Evolutionary conservation across 2,113 vertebrate genomes (phyloP).

Genomic region (Albula goreensis): DNA sequence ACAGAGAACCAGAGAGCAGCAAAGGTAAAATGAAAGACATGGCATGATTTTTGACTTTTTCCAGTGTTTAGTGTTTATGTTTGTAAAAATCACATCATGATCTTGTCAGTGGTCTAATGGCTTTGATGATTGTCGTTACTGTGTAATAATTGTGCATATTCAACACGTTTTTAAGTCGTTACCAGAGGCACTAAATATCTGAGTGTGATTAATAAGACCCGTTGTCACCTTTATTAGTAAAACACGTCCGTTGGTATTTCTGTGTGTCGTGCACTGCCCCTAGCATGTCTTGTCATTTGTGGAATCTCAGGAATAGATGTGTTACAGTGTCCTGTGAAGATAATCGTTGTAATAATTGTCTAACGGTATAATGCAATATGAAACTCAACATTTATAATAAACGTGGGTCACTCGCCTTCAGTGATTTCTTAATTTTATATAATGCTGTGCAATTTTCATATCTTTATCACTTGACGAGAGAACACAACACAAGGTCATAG

Average conservation of each 20-base stretch:
- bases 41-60: constrained; percentile 40
- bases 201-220: constrained; percentile 19
- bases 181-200: constrained; percentile 22
- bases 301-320: constrained; percentile 5
- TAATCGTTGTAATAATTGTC: background rate
- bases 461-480: constrained; percentile 49
- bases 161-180: constrained; percentile 32
- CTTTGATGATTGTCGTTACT: constrained; percentile 27
- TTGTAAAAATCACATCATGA: constrained; percentile 51
- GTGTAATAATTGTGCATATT: background rate
- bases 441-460: background rate
- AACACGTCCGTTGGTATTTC: constrained; percentile 41
- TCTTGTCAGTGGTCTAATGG: constrained; percentile 63
- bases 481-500: constrained; percentile 73
- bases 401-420: background rate
- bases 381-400: constrained; percentile 16
- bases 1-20: constrained; percentile 71
- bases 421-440: background rate
- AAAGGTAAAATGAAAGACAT: constrained; percentile 67
- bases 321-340: constrained; percentile 10
- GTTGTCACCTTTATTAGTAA: constrained; percentile 34
- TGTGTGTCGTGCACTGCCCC: constrained; percentile 8
- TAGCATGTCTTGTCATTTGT: constrained; percentile 42
- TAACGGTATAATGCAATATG: background rate
- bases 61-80: constrained; percentile 42